These are phyloP conservation scores for Ichneumoninae sp. DNA, from an alignment of 2,888 invertebrate genomes.

Conservation along the genomic window DNA sequence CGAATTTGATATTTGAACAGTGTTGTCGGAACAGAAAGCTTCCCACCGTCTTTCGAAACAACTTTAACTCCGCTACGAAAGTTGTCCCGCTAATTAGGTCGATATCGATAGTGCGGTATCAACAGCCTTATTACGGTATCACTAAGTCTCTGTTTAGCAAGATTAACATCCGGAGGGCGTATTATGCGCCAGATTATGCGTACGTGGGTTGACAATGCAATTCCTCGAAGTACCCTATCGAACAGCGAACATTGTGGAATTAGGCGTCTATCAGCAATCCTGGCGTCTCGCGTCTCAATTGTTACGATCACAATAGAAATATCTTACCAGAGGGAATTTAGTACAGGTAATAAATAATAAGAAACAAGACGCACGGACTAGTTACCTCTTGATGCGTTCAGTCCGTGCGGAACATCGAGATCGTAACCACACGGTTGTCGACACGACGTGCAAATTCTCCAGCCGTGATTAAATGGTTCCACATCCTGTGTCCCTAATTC, in stretches of 20 bases:
- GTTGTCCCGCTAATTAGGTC: not conserved
- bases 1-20: not conserved
- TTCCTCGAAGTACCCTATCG: conserved; percentile 17
- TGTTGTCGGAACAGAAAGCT: not conserved
- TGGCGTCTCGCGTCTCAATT: not conserved
- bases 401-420: not conserved
- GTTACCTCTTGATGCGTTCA: not conserved
- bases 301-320: not conserved
- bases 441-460: not conserved
- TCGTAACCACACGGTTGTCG: not conserved
- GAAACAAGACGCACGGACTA: not conserved
- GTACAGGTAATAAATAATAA: not conserved
- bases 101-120: not conserved
- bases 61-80: not conserved
- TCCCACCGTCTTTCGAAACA: not conserved
- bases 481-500: not conserved
- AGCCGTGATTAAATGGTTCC: not conserved
- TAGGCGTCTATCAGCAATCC: not conserved
- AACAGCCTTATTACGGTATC: not conserved
- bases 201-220: conserved; percentile 32
- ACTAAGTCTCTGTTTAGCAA: not conserved
- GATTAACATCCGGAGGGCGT: not conserved
- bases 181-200: not conserved
- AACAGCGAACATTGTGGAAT: not conserved
- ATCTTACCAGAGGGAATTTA: not conserved